Conservation (phyloP, 2,797 vertebrate genomes). For the Cirrhinus molitorella region DNA sequence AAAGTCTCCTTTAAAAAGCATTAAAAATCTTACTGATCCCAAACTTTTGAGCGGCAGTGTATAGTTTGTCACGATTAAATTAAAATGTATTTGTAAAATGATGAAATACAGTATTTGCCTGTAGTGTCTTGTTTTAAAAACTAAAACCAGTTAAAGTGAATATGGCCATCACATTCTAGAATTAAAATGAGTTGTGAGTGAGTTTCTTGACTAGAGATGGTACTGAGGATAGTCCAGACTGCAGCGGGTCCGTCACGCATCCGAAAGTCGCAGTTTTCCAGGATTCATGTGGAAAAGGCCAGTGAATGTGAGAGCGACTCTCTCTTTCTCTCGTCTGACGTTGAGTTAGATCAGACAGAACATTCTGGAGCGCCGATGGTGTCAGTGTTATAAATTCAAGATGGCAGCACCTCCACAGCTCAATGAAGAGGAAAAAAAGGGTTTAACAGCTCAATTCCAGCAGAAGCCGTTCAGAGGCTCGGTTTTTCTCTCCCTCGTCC, state of each 20-base stretch:
- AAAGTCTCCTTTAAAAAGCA: no score
- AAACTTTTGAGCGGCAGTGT: no score
- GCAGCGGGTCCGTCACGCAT: conserved; percentile 38
- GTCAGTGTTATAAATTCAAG: conserved; percentile 74
- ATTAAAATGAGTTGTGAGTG: not conserved
- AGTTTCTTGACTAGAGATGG: not conserved
- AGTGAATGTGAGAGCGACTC: conserved; percentile 27
- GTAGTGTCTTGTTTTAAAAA: not conserved
- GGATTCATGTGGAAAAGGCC: not conserved
- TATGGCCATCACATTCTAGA: no score
- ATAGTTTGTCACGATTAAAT: no score
- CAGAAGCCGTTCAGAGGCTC: conserved; percentile 52
- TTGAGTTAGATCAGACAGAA: conserved; percentile 73
- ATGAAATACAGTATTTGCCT: no score
- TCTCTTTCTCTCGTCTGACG: conserved; percentile 52
- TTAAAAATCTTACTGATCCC: no score
- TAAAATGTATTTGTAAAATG: no score
- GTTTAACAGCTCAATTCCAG: conserved; percentile 65
- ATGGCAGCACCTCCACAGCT: conserved; percentile 73
- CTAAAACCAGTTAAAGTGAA: not conserved
- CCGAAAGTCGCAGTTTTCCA: conserved; percentile 35
- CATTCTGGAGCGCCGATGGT: conserved; percentile 65
- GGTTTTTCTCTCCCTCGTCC: conserved; percentile 8
- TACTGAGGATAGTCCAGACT: conserved; percentile 25
- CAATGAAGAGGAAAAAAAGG: conserved; percentile 75